phyloP scores from a whole-genome alignment of 1,140 invertebrate genomes.

The Ptiloglossa arizonensis region DNA sequence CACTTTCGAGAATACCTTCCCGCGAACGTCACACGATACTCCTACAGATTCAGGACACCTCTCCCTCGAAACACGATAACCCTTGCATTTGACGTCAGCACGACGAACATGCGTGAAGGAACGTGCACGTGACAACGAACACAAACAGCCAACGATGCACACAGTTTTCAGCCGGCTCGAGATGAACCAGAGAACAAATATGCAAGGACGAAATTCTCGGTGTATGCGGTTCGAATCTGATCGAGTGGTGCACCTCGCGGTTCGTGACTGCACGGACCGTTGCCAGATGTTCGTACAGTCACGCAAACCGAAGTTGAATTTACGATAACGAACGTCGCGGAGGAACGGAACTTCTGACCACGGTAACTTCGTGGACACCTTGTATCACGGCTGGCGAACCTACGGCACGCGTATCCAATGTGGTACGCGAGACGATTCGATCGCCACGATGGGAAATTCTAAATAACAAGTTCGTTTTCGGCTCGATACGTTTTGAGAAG shows the following conservation, averaged over 20 bases:
- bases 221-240: slow-evolving; percentile 1
- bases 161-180: neutral
- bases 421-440: too few species aligned
- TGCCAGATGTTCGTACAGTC: too few species aligned
- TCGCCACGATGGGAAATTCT: too few species aligned
- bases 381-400: too few species aligned
- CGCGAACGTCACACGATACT: slow-evolving; percentile 21
- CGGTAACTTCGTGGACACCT: too few species aligned
- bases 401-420: too few species aligned
- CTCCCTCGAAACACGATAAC: slow-evolving; percentile 44
- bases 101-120: slow-evolving; percentile 17
- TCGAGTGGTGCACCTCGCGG: neutral
- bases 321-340: slow-evolving; percentile 1
- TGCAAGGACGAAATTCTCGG: slow-evolving; percentile 17
- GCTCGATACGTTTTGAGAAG: too few species aligned
- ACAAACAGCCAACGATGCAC: neutral
- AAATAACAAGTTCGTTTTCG: too few species aligned
- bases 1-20: slow-evolving; percentile 16
- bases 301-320: neutral
- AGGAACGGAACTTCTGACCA: too few species aligned
- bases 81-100: slow-evolving; percentile 29
- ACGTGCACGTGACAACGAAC: slow-evolving; percentile 31
- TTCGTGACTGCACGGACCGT: neutral
- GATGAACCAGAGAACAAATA: neutral
- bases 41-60: slow-evolving; percentile 39